Percentiles rank a stretch among this genome's conserved stretches.
These are phyloP conservation scores for Remorina albescens DNA, from an alignment of 2,797 vertebrate genomes.

Conservation along the genomic window DNA sequence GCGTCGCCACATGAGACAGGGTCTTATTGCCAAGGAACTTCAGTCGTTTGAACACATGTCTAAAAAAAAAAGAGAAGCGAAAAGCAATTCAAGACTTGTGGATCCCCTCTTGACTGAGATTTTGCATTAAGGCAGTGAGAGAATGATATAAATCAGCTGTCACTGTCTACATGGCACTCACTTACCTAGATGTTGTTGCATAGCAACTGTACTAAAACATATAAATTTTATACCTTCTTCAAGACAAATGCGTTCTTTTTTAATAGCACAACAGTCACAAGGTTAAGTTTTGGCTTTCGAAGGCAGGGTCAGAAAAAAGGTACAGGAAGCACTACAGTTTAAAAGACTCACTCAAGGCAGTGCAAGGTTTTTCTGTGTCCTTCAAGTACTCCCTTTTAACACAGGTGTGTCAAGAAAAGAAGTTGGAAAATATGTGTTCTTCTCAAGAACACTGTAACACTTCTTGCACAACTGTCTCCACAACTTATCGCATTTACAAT, in stretches of 20 bases:
- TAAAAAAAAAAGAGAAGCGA: conserved; percentile 59
- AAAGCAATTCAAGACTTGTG: conserved; percentile 13
- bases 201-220: conserved; percentile 72
- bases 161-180: conserved; percentile 16
- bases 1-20: conserved; percentile 90
- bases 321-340: neutral
- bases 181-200: conserved; percentile 63
- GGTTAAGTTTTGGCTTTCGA: neutral
- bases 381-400: neutral
- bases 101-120: conserved; percentile 5
- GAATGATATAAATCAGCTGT: conserved; percentile 22
- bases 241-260: conserved; percentile 1
- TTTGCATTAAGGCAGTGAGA: conserved; percentile 18
- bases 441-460: conserved; percentile 3
- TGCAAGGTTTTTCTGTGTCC: neutral
- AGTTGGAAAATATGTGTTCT: neutral
- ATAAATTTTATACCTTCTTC: conserved; percentile 49
- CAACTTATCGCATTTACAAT: neutral
- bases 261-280: neutral
- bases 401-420: neutral
- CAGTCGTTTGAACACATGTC: conserved; percentile 95
- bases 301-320: conserved; percentile 12
- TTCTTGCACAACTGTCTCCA: neutral
- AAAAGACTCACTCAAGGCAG: neutral
- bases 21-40: conserved; percentile 95